phyloP scores from a whole-genome alignment of 2,797 vertebrate genomes.

The Heliangelus exortis region DNA sequence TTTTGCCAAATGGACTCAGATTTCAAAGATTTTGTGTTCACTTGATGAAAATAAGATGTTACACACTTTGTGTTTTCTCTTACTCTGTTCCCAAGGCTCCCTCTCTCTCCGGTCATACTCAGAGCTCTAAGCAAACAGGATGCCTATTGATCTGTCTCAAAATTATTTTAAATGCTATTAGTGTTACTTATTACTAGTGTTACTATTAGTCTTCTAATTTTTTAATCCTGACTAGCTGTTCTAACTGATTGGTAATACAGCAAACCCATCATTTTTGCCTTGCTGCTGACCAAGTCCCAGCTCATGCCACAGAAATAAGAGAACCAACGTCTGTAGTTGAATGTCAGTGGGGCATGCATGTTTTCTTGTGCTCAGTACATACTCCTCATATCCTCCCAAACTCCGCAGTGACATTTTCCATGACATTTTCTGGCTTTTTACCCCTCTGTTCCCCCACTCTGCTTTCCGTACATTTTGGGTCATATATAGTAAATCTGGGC shows the following conservation, averaged over 20 bases:
- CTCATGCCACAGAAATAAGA: not conserved
- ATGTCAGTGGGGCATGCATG: not conserved
- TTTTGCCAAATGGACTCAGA: constrained; percentile 13
- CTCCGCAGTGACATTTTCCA: not conserved
- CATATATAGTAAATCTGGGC: not conserved
- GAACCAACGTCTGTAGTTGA: not conserved
- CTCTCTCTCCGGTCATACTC: not conserved
- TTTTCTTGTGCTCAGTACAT: not conserved
- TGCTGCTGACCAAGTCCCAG: constrained; percentile 6
- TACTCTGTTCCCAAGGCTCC: not conserved
- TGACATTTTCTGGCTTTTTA: not conserved
- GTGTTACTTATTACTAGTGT: no score
- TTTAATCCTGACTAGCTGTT: not conserved
- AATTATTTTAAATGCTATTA: constrained; percentile 51
- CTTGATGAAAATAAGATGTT: constrained; percentile 41
- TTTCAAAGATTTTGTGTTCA: constrained; percentile 26
- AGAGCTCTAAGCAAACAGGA: constrained; percentile 23
- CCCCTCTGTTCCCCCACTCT: not conserved
- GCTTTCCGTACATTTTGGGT: not conserved
- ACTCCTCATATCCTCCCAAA: not conserved
- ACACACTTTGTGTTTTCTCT: not conserved
- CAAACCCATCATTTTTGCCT: not conserved
- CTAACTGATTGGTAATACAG: not conserved
- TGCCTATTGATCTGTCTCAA: constrained; percentile 22
- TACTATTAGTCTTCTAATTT: not conserved